Conservation (phyloP, 2,113 vertebrate genomes). For the Oxyura jamaicensis region DNA sequence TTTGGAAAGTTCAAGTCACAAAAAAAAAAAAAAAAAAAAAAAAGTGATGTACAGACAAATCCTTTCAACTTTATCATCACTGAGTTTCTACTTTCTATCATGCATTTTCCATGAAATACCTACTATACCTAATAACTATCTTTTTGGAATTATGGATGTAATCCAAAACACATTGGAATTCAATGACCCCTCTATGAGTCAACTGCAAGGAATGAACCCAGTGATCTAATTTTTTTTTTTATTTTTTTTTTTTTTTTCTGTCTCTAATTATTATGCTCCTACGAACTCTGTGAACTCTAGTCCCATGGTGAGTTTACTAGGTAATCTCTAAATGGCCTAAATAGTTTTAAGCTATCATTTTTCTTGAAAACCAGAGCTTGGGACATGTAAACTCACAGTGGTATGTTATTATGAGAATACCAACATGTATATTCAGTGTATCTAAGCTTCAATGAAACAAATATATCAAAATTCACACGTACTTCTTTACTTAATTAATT, state of each 20-base stretch:
- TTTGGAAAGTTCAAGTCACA: not conserved
- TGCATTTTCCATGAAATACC: not conserved
- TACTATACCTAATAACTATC: not conserved
- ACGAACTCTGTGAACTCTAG: not conserved
- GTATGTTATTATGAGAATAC: not conserved
- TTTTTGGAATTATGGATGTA: not conserved
- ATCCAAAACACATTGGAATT: not conserved
- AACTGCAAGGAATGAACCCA: not conserved
- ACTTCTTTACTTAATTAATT: conserved; percentile 26
- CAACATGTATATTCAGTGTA: not conserved
- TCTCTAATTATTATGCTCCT: not conserved
- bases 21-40: conserved; percentile 6
- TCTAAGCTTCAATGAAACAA: conserved; percentile 2
- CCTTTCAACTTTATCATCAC: not conserved
- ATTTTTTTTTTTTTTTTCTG: not conserved
- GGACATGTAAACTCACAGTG: not conserved
- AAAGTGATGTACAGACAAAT: not conserved
- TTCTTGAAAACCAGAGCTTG: not conserved
- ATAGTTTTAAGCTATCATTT: not conserved
- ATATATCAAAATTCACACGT: not conserved
- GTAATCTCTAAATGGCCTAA: not conserved
- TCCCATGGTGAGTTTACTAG: not conserved
- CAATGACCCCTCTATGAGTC: not conserved
- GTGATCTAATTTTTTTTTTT: not conserved
- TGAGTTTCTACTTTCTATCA: not conserved